Percentiles rank a stretch among this genome's conserved stretches.
phyloP scores from a whole-genome alignment of 2,888 invertebrate genomes.

The Leptura quadrifasciata region DNA sequence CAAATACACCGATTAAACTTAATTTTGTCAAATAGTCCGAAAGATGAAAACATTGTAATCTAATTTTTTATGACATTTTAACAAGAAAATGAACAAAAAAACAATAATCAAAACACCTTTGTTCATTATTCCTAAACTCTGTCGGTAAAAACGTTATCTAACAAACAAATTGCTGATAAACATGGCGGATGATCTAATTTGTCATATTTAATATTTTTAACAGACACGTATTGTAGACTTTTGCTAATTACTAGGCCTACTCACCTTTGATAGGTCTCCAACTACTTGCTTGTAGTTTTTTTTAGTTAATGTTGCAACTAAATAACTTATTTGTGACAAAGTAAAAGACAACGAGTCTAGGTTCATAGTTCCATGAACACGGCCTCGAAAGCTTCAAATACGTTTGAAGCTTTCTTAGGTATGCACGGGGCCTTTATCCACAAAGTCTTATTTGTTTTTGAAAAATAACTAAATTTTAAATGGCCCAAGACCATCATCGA shows the following conservation, averaged over 20 bases:
- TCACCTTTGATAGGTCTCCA: constrained; percentile 92
- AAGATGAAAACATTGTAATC: constrained; percentile 45
- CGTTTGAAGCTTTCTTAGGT: constrained; percentile 93
- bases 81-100: constrained; percentile 59
- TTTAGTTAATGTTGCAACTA: constrained; percentile 96
- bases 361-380: constrained; percentile 95
- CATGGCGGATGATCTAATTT: constrained; percentile 65
- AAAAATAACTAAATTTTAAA: constrained; percentile 71
- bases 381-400: constrained; percentile 96
- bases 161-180: constrained; percentile 50
- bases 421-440: constrained; percentile 81
- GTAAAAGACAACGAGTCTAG: constrained; percentile 99
- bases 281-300: constrained; percentile 95
- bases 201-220: constrained; percentile 56
- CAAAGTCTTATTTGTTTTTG: constrained; percentile 72
- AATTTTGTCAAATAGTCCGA: constrained; percentile 49
- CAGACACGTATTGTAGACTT: constrained; percentile 43
- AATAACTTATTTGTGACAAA: constrained; percentile 98
- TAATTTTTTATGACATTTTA: constrained; percentile 57
- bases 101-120: constrained; percentile 69
- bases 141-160: constrained; percentile 63
- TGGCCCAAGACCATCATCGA: constrained; percentile 75
- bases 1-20: constrained; percentile 65
- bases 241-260: constrained; percentile 68
- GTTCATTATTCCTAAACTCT: constrained; percentile 62